Evolutionary conservation across 2,888 invertebrate species (phyloP), one percentile per base, ranked within the genome.

Genomic region (Idaea straminata): DNA sequence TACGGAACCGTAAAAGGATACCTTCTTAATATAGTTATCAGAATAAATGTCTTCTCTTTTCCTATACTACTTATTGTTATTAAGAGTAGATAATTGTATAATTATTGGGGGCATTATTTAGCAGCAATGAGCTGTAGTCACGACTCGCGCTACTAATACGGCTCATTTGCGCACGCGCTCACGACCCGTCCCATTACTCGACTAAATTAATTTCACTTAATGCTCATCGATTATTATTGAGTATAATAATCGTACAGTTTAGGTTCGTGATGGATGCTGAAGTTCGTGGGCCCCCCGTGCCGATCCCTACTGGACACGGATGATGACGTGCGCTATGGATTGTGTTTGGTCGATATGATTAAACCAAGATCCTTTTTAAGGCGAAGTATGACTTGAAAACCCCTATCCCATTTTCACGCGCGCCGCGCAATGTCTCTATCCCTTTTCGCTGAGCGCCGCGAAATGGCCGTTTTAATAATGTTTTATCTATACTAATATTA

Each of bases 161-260:
- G 87, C 80, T 83, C 81, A 86, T 84, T 83, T 85, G 85, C 83
- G 87, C 86, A 84, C 87, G 83, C 88, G 85, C 87, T 84, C 90
- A 89, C 88, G 89, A 89, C 81, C 84, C 72, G 81, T 76, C 80
- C 84, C 83, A 86, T 92, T 91, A 88, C 86, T 86, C 88, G 86
- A 91, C 89, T 88, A 90, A 90, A 92, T 92, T 91, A 91, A 92
- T 92, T 91, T 91, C 87, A 88, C 86, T 91, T 91, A 91, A 89
- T 89, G 86, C 85, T 85, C 87, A 89, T 91, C 88, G 59, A 59
- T 47, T 88, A 89, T 90, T 90, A 91, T 87, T 85, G 85, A 85
- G 86, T 85, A 86, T 86, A 87, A 87, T 89, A 88, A 89, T 89
- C 85, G 86, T 88, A 88, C 83, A 84, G 88, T 87, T 89, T 89